phyloP scores from a whole-genome alignment of 2,797 vertebrate species.

The Menidia menidia region DNA sequence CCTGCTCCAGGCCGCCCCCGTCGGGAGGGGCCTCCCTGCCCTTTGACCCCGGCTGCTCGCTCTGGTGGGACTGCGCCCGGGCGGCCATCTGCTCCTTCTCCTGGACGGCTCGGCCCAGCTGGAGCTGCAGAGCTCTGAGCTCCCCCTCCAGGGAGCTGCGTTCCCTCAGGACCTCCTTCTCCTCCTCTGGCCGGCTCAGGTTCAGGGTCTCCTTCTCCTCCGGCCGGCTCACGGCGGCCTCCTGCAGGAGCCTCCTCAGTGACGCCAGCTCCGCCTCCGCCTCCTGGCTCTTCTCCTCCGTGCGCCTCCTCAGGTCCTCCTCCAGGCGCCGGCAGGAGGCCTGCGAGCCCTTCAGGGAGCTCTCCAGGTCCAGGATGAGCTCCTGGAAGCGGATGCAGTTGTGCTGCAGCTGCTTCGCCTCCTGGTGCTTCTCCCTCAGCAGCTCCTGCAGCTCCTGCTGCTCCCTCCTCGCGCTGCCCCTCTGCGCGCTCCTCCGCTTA shows the following conservation, averaged over 20 bases:
- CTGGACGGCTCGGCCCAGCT: slow-evolving; percentile 69
- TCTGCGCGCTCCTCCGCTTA: slow-evolving; percentile 85
- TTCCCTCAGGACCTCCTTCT: slow-evolving; percentile 83
- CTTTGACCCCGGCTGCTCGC: slow-evolving; percentile 69
- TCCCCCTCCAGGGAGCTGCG: slow-evolving; percentile 75
- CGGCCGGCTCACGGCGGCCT: too few relatives aligned
- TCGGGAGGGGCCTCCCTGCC: slow-evolving; percentile 76
- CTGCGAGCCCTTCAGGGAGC: slow-evolving; percentile 79
- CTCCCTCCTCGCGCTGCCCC: slow-evolving; percentile 85
- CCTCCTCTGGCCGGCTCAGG: slow-evolving; percentile 83
- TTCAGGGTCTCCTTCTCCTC: too few relatives aligned
- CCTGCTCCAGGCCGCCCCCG: slow-evolving; percentile 83
- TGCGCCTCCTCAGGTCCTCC: slow-evolving; percentile 71
- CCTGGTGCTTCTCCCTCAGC: slow-evolving; percentile 90
- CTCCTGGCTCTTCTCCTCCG: slow-evolving; percentile 58
- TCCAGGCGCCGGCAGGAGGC: slow-evolving; percentile 66
- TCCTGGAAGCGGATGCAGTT: slow-evolving; percentile 91
- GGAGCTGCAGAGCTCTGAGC: slow-evolving; percentile 76
- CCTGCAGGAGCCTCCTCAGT: slow-evolving; percentile 69
- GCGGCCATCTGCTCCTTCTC: slow-evolving; percentile 80
- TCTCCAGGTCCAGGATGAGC: slow-evolving; percentile 87
- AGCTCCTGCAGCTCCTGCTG: slow-evolving; percentile 89
- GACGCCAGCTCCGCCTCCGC: slow-evolving; percentile 71
- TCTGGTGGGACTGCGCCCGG: slow-evolving; percentile 85
- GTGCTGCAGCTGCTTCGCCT: slow-evolving; percentile 89